Percentiles rank a stretch among this genome's conserved stretches.
Evolutionary conservation across 1,140 invertebrate species (phyloP).

Genomic region (Halyomorpha halys): DNA sequence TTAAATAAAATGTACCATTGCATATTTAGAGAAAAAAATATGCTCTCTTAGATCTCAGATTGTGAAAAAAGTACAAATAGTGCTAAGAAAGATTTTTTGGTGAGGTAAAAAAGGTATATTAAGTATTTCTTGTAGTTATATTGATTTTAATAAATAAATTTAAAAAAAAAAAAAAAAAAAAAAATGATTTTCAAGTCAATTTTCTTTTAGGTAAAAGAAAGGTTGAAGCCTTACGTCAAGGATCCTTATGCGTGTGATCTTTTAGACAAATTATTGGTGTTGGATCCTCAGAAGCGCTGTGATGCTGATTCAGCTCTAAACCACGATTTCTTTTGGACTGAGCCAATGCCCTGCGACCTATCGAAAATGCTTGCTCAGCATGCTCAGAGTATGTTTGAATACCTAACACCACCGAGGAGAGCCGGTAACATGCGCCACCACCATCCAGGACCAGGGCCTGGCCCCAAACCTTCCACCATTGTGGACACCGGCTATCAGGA

Average conservation of each 20-base stretch:
- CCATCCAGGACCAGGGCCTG: conserved; percentile 39
- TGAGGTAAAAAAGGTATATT: too few relatives aligned
- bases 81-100: too few relatives aligned
- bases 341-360: conserved; percentile 87
- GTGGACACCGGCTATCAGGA: conserved; percentile 63
- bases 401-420: conserved; percentile 69
- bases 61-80: too few relatives aligned
- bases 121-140: too few relatives aligned
- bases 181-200: too few relatives aligned
- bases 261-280: conserved; percentile 79
- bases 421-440: conserved; percentile 59
- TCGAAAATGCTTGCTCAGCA: conserved; percentile 89
- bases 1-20: too few relatives aligned
- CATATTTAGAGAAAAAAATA: too few relatives aligned
- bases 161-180: too few relatives aligned
- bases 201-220: conserved; percentile 60
- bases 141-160: too few relatives aligned
- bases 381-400: conserved; percentile 94
- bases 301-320: conserved; percentile 89
- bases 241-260: conserved; percentile 87
- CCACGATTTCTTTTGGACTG: conserved; percentile 97
- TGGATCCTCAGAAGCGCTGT: conserved; percentile 84
- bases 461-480: conserved; percentile 37
- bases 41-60: too few relatives aligned
- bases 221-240: conserved; percentile 84